phyloP scores from a whole-genome alignment of 1,140 invertebrate species.

The Doryteuthis pealeii region DNA sequence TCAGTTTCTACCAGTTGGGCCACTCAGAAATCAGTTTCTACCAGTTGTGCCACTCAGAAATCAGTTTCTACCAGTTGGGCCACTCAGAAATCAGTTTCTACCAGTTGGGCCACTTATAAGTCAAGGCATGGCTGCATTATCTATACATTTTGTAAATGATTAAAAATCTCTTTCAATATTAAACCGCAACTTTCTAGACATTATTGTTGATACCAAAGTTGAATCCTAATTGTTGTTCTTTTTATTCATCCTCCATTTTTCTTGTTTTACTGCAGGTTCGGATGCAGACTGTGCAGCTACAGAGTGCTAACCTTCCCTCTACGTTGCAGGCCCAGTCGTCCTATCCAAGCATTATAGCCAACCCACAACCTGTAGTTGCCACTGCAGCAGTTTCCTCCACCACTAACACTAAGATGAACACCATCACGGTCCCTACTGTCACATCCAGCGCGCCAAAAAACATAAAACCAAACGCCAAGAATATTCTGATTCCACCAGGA shows the following conservation, averaged over 20 bases:
- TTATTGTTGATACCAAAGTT: too few species aligned
- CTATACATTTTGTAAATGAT: too few species aligned
- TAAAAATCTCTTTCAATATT: too few species aligned
- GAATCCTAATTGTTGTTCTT: neutral
- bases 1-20: too few species aligned
- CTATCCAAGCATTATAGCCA: neutral
- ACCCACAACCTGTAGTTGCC: neutral
- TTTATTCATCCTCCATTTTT: neutral
- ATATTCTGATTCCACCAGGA: neutral
- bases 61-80: too few species aligned
- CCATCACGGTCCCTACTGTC: neutral
- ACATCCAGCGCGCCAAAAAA: neutral
- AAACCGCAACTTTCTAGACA: too few species aligned
- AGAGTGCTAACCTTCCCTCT: neutral
- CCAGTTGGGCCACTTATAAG: too few species aligned
- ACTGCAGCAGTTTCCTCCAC: neutral
- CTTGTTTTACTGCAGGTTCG: slow-evolving; percentile 17
- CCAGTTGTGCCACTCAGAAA: too few species aligned
- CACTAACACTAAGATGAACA: neutral
- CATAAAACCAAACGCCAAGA: neutral
- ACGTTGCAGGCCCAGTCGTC: neutral
- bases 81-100: too few species aligned
- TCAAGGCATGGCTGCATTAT: too few species aligned
- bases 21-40: too few species aligned
- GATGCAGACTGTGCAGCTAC: slow-evolving; percentile 20